Evolutionary conservation across 1,140 invertebrate species (phyloP), one percentile per base, ranked within the genome.

Genomic region (Chlorops oryzae): DNA sequence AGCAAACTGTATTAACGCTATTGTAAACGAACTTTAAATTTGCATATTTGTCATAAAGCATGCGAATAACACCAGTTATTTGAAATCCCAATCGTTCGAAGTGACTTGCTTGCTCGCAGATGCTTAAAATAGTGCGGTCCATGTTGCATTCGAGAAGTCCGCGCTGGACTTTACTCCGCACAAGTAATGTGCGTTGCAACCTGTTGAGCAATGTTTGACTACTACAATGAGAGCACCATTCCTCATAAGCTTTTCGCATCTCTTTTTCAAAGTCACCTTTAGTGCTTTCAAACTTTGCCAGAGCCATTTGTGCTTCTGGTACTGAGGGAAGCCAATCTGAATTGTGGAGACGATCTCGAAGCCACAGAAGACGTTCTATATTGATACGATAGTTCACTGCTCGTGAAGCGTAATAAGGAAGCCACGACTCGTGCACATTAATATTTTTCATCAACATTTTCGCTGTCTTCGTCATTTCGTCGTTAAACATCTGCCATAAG

Each of bases 111-210:
- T 73, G 75, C 34, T 66, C 51, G 50, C 59, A 65, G 3, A 70
- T 46, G 9, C 55, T 50, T 37, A 73, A 32, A 0, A 64, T 40
- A 2, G 45, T 73, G 57, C 24, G 58, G 72, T 90, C 84, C 49
- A 92, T 85, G 67, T 91, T 91, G 61, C 83, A 84, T 70, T 90
- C 85, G 38, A 92, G 62, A 40, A 87, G 73, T 2, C 83, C 82
- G 38, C 74, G 77, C 54, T 78, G 78, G 49, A 78, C 77, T 5
- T 70, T 65, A 61, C 81, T 86, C 23, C 80, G 79, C 38, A 78
- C 74, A 75, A 92, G 83, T 35, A 92, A 65, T 12, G 84, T 82
- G 40, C 80, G 78, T 55, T 90, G 82, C 10, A 92, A 73, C 34
- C 78, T 76, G 20, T 74, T 73, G n/a, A 73, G 62, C 17, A 86